A percentile compares a stretch with the other conserved stretches of the same genome.
Evolutionary conservation across 2,888 invertebrate species (phyloP).

Genomic region (Eulithis testata): DNA sequence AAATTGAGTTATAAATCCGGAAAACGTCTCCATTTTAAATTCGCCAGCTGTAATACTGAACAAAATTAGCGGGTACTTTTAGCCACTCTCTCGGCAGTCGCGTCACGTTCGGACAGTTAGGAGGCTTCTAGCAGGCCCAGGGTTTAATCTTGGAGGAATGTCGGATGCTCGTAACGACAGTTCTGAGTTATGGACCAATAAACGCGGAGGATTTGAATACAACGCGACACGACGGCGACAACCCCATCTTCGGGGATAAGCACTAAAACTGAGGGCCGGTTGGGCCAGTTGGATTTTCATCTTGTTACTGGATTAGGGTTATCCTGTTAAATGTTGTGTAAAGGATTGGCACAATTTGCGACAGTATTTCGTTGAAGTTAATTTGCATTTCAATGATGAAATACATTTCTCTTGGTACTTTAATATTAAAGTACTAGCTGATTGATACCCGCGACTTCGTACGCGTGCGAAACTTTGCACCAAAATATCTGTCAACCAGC

Average conservation of each 20-base stretch:
- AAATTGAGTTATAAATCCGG: slow-evolving; percentile 64
- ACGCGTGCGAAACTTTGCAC: too few species aligned
- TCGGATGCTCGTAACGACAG: slow-evolving; percentile 66
- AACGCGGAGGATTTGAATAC: slow-evolving; percentile 72
- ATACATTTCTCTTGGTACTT: too few species aligned
- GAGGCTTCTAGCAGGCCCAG: slow-evolving; percentile 53
- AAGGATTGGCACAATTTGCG: slow-evolving; percentile 13
- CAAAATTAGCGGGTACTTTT: slow-evolving; percentile 69
- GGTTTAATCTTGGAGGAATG: slow-evolving; percentile 77
- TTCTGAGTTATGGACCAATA: slow-evolving; percentile 76
- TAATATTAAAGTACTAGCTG: too few species aligned
- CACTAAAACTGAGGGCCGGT: slow-evolving; percentile 42
- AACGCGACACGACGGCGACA: slow-evolving; percentile 61
- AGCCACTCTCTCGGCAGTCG: slow-evolving; percentile 52
- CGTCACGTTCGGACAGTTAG: slow-evolving; percentile 67
- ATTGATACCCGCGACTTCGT: too few species aligned
- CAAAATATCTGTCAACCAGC: too few species aligned
- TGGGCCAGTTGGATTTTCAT: slow-evolving; percentile 13
- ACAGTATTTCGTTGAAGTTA: slow-evolving; percentile 7
- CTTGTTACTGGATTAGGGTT: slow-evolving; percentile 33
- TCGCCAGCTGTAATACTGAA: slow-evolving; percentile 46
- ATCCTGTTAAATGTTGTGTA: slow-evolving; percentile 27
- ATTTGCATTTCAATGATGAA: slow-evolving; percentile 14
- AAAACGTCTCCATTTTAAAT: slow-evolving; percentile 59
- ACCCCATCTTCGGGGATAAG: slow-evolving; percentile 53